Evolutionary conservation across 2,888 invertebrate species (phyloP).

Genomic region (Nomada ferruginata): DNA sequence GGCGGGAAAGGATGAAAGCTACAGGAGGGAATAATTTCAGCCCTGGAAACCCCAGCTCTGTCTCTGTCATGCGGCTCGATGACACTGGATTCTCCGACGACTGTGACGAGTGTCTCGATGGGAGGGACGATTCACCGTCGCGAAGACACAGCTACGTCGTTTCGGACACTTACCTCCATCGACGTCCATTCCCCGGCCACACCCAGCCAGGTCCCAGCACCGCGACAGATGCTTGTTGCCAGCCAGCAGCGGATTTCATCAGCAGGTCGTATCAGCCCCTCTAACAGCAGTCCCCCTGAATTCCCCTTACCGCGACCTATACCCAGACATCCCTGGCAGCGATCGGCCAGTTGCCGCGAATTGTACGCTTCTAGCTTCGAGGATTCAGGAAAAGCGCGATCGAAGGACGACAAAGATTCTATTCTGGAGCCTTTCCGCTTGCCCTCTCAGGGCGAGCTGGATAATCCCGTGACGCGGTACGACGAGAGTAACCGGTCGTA

Average conservation of each 20-base stretch:
- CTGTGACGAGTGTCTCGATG: conserved; percentile 85
- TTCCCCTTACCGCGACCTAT: conserved; percentile 83
- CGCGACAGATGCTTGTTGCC: conserved; percentile 75
- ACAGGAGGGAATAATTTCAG: conserved; percentile 69
- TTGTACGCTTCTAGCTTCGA: conserved; percentile 91
- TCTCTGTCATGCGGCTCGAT: conserved; percentile 87
- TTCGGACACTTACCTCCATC: conserved; percentile 87
- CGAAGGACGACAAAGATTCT: conserved; percentile 73
- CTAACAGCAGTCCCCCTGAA: conserved; percentile 84
- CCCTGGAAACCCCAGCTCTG: conserved; percentile 84
- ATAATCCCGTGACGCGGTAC: conserved; percentile 90
- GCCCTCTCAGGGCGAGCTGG: conserved; percentile 85
- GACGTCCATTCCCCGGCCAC: conserved; percentile 85
- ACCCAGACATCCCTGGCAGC: conserved; percentile 88
- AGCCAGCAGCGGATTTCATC: conserved; percentile 82
- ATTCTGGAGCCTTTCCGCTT: conserved; percentile 76
- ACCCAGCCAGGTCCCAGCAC: conserved; percentile 85
- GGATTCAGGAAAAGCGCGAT: conserved; percentile 89
- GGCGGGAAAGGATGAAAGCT: background rate
- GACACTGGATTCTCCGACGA: conserved; percentile 95
- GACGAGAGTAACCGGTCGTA: conserved; percentile 89
- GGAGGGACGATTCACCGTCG: conserved; percentile 88
- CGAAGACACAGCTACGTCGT: conserved; percentile 87
- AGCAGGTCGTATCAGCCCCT: conserved; percentile 85
- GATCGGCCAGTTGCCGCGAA: conserved; percentile 93